phyloP scores from a whole-genome alignment of 2,888 invertebrate species.

The Eledona agricola region DNA sequence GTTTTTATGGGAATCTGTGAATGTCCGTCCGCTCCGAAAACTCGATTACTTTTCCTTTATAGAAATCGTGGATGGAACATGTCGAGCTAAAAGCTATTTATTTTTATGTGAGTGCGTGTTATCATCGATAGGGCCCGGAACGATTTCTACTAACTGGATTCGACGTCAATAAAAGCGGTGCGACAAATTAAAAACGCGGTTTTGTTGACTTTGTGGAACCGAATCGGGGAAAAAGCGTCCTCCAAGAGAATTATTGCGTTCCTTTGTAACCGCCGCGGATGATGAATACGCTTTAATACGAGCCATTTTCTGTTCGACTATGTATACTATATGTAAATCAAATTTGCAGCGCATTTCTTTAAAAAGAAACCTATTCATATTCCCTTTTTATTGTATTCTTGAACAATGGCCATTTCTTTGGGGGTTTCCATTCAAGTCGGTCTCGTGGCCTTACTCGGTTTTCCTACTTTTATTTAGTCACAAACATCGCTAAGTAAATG shows the following conservation, averaged over 20 bases:
- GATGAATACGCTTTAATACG: conserved; percentile 45
- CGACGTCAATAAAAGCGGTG: conserved; percentile 21
- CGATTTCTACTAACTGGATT: conserved; percentile 54
- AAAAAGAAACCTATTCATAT: conserved; percentile 41
- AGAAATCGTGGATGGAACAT: conserved; percentile 50
- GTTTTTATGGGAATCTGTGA: conserved; percentile 59
- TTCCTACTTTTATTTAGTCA: conserved; percentile 22
- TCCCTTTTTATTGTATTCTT: conserved; percentile 37
- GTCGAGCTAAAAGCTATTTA: conserved; percentile 61
- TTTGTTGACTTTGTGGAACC: conserved; percentile 26
- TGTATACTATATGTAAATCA: conserved; percentile 43
- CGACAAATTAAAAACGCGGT: conserved; percentile 27
- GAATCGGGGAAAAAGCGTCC: conserved; percentile 22
- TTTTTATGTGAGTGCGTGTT: conserved; percentile 64
- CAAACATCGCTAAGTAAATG: conserved; percentile 21
- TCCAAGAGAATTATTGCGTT: conserved; percentile 34
- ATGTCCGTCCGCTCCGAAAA: conserved; percentile 51
- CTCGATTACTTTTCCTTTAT: conserved; percentile 56
- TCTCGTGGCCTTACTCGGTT: conserved; percentile 20
- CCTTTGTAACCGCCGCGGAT: conserved; percentile 36
- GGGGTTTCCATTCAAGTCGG: conserved; percentile 26
- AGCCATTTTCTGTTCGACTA: conserved; percentile 41
- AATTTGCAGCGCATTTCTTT: conserved; percentile 39
- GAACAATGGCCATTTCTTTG: conserved; percentile 39
- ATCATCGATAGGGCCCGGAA: conserved; percentile 60